Evolutionary conservation across 1,140 invertebrate genomes (phyloP).

Genomic region (Zaprionus ghesquierei): DNA sequence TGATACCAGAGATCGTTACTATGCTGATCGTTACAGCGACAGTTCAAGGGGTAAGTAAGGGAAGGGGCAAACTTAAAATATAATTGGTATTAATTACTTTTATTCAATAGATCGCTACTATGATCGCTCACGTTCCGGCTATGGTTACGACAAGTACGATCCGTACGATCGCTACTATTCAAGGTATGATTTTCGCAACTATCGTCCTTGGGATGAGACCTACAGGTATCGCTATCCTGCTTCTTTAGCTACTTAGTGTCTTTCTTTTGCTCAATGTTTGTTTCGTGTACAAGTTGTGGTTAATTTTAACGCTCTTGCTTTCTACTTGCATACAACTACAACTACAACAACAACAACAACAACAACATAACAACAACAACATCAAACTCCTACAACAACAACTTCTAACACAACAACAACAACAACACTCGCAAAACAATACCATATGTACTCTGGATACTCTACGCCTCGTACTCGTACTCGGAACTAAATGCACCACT

Average conservation of each 20-base stretch:
- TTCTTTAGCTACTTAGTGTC: conserved; percentile 22
- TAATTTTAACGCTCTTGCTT: conserved; percentile 46
- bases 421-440: conserved; percentile 40
- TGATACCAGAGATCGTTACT: conserved; percentile 63
- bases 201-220: conserved; percentile 83
- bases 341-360: conserved; percentile 39
- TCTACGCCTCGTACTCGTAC: conserved; percentile 34
- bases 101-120: conserved; percentile 69
- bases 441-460: conserved; percentile 59
- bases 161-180: conserved; percentile 79
- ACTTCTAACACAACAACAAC: conserved; percentile 35
- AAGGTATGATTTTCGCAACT: conserved; percentile 83
- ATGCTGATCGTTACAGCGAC: conserved; percentile 71
- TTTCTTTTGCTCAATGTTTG: conserved; percentile 12
- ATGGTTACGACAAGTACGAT: conserved; percentile 71
- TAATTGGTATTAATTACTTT: neutral
- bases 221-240: conserved; percentile 78
- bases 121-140: conserved; percentile 60
- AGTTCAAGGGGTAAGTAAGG: conserved; percentile 42
- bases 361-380: conserved; percentile 48
- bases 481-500: conserved; percentile 54
- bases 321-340: conserved; percentile 69
- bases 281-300: conserved; percentile 32
- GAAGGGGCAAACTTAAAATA: neutral
- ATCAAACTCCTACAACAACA: conserved; percentile 40